Evolutionary conservation across 2,797 vertebrate species (phyloP).

Genomic region (Chelmon rostratus): DNA sequence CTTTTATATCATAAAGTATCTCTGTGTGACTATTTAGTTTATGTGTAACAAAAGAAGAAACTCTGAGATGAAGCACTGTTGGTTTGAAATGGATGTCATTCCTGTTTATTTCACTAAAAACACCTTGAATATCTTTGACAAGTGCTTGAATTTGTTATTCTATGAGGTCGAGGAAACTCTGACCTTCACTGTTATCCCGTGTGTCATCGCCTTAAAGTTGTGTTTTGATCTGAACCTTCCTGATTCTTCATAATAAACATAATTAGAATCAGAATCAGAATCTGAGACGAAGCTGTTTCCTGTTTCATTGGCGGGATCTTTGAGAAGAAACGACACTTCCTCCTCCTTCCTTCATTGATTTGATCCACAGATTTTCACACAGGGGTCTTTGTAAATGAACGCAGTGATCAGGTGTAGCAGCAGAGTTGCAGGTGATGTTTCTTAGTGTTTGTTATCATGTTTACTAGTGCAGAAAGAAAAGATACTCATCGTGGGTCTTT

Average conservation of each 20-base stretch:
- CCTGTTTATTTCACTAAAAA: background rate
- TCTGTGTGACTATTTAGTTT: background rate
- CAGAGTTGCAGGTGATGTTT: too few relatives aligned
- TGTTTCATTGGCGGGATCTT: too few relatives aligned
- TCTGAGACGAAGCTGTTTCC: too few relatives aligned
- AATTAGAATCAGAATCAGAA: too few relatives aligned
- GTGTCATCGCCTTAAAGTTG: background rate
- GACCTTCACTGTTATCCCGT: background rate
- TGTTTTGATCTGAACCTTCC: background rate
- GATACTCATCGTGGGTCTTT: too few relatives aligned
- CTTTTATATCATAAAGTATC: background rate
- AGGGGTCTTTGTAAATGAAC: too few relatives aligned
- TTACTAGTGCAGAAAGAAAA: too few relatives aligned
- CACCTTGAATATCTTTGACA: background rate
- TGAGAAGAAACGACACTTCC: too few relatives aligned
- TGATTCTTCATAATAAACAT: constrained; percentile 1
- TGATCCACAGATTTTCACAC: too few relatives aligned
- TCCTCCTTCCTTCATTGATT: too few relatives aligned
- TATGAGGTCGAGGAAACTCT: background rate
- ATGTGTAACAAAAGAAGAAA: background rate
- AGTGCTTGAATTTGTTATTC: background rate
- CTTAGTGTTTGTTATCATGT: too few relatives aligned
- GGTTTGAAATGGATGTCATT: background rate
- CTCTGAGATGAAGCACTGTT: background rate
- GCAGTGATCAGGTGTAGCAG: too few relatives aligned